Evolutionary conservation across 2,888 invertebrate genomes (phyloP).

Genomic region (Clepsis dumicolana): DNA sequence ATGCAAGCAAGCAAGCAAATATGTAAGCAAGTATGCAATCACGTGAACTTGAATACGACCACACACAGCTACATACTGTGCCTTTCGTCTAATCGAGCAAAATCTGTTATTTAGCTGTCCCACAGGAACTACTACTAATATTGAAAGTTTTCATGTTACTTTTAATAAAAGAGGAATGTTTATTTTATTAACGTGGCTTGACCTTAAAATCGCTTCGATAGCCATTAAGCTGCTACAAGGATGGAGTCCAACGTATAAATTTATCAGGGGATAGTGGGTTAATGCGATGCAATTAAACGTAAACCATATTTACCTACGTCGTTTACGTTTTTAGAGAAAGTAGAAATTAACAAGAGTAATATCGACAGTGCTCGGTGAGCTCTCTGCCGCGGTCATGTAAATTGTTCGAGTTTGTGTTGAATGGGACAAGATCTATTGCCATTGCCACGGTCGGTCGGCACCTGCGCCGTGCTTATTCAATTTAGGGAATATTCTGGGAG

Average conservation of each 20-base stretch:
- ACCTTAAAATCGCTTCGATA: constrained; percentile 16
- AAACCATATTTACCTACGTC: constrained; percentile 30
- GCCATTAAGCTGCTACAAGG: constrained; percentile 24
- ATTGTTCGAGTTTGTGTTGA: constrained; percentile 49
- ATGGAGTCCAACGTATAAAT: constrained; percentile 15
- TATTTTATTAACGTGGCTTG: neutral
- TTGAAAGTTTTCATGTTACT: neutral
- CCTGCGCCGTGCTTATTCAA: constrained; percentile 30
- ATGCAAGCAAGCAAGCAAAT: too few species aligned
- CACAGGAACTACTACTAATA: too few species aligned
- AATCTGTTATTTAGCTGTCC: too few species aligned
- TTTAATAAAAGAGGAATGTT: neutral
- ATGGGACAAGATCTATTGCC: constrained; percentile 43
- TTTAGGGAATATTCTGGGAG: constrained; percentile 22
- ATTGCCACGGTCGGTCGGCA: constrained; percentile 20
- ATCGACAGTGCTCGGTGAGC: constrained; percentile 22
- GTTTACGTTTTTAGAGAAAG: constrained; percentile 37
- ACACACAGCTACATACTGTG: too few species aligned
- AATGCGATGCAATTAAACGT: constrained; percentile 40
- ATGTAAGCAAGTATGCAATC: too few species aligned
- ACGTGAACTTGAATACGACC: too few species aligned
- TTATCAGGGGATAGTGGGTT: constrained; percentile 34
- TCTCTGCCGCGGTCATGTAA: constrained; percentile 50
- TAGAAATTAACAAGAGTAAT: constrained; percentile 36
- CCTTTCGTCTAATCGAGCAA: too few species aligned